Evolutionary conservation across 1,140 invertebrate species (phyloP), one percentile per base, ranked within the genome.

Genomic region (Zaprionus lachaisei): DNA sequence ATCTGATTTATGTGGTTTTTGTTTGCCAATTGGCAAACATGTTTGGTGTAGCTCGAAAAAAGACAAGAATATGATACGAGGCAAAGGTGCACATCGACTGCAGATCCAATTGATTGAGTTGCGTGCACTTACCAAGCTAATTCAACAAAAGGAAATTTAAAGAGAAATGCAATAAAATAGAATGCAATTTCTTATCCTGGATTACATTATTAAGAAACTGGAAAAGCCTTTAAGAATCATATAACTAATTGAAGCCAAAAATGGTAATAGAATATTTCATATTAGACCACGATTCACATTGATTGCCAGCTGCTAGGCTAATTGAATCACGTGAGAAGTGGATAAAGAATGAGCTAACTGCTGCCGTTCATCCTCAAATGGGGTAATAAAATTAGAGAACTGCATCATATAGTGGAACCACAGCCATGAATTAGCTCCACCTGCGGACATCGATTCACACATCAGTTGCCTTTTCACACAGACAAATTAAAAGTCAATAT

Each of bases 401-500:
- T 49, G 24, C n/a, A 54, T 22, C 6, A 17, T 9, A 20, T 49
- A 24, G 41, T 51, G 31, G 44, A 34, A 41, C 44, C 70, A 41
- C 64, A 55, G 22, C 38, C 38, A 62, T 69, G 56, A 70, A 60
- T 63, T 63, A 74, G 49, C 57, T 34, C 24, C 47, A 73, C 22
- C 57, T 49, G 51, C 31, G 58, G 41, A 62, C 63, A 77, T 41
- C 34, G 17, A 57, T 20, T 64, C 72, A 49, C 56, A 58, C 20
- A 31, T 17, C 56, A 61, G 44, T 73, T 67, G 38, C 55, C 64
- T 68, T 67, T 44, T 54, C 66, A 54, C 68, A 67, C 63, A 64
- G 68, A 70, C 73, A 85, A 85, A 85, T 85, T 85, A 80, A 76
- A 85, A 85, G 82, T 85, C 83, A 85, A 85, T 85, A 85, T 64